Conservation (phyloP, 2,888 invertebrate species). For the Pachycephus smyrnensis region DNA sequence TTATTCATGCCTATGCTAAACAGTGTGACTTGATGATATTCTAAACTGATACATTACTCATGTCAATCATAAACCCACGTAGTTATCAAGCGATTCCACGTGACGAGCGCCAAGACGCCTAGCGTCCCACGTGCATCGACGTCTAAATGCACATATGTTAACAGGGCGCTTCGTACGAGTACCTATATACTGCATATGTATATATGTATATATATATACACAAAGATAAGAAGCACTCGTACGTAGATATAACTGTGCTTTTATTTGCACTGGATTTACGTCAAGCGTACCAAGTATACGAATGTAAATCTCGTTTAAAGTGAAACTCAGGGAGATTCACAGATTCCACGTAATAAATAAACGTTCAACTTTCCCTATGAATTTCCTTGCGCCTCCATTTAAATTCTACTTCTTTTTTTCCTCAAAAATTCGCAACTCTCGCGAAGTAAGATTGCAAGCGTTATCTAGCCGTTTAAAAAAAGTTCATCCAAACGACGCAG, state of each 20-base stretch:
- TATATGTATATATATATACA: background rate
- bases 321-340: background rate
- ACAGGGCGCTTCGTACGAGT: background rate
- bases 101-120: background rate
- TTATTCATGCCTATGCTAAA: too few relatives aligned
- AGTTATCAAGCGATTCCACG: background rate
- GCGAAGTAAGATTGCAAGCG: background rate
- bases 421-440: too few relatives aligned
- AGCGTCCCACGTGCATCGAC: background rate
- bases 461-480: background rate
- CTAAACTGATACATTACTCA: background rate
- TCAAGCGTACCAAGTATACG: background rate
- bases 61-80: background rate
- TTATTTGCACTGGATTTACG: background rate
- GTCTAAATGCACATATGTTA: background rate
- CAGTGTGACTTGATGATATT: background rate
- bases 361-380: background rate
- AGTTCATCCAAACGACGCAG: background rate
- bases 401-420: too few relatives aligned
- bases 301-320: background rate
- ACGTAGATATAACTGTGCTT: background rate
- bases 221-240: background rate
- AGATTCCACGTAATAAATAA: background rate
- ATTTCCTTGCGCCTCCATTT: background rate
- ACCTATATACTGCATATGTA: background rate